Percentiles rank a stretch among this genome's conserved stretches.
Evolutionary conservation across 2,797 vertebrate genomes (phyloP).

Genomic region (Thunnus albacares): DNA sequence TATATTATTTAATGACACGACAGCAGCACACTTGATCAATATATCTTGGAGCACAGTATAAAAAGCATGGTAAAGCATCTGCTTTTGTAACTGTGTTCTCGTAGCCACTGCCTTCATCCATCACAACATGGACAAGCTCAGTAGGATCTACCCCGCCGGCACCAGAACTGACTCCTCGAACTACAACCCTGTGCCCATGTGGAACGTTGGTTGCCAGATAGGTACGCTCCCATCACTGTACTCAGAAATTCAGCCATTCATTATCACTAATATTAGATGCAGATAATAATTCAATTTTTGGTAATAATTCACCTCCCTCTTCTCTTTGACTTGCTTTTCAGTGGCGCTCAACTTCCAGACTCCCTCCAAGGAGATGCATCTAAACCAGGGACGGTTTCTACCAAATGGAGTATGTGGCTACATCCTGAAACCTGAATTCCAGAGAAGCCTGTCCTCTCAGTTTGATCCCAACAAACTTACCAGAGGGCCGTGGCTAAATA

Average conservation of each 20-base stretch:
- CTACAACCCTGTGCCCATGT: slow-evolving; percentile 94
- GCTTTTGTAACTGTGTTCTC: background rate
- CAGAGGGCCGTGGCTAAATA: slow-evolving; percentile 88
- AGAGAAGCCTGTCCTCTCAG: slow-evolving; percentile 85
- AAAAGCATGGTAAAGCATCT: background rate
- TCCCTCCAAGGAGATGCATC: slow-evolving; percentile 91
- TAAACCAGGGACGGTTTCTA: slow-evolving; percentile 94
- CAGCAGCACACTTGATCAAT: too few species aligned
- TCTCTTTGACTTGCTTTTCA: slow-evolving; percentile 65
- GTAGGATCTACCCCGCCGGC: slow-evolving; percentile 94
- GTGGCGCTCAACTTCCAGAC: slow-evolving; percentile 99
- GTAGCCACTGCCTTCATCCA: slow-evolving; percentile 87
- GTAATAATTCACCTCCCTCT: background rate
- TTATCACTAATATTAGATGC: background rate
- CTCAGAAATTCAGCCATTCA: background rate
- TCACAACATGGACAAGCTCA: slow-evolving; percentile 94
- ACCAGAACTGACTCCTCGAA: slow-evolving; percentile 97
- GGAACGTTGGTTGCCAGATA: slow-evolving; percentile 95
- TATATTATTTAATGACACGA: too few species aligned
- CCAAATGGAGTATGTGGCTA: slow-evolving; percentile 93
- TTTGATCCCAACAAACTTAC: slow-evolving; percentile 88
- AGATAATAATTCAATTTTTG: background rate
- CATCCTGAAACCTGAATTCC: slow-evolving; percentile 93
- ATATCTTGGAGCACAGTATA: background rate
- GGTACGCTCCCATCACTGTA: slow-evolving; percentile 17